A percentile compares a stretch with the other conserved stretches of the same genome.
These are phyloP conservation scores for Anarsia innoxiella DNA, from an alignment of 2,888 invertebrate species.

Conservation along the genomic window DNA sequence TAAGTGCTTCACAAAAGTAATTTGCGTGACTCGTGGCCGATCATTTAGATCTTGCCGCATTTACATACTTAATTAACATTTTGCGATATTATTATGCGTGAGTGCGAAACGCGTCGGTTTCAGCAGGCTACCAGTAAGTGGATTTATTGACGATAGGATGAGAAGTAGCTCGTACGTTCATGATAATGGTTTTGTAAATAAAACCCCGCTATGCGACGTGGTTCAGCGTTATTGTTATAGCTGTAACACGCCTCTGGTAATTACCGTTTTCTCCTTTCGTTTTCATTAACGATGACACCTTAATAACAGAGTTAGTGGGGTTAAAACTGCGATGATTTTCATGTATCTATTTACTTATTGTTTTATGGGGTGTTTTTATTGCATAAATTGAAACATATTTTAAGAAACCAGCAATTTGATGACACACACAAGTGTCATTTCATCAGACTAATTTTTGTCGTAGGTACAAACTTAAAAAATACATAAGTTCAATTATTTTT, in stretches of 20 bases:
- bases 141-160: slow-evolving; percentile 41
- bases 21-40: slow-evolving; percentile 48
- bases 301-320: slow-evolving; percentile 19
- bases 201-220: slow-evolving; percentile 37
- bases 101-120: slow-evolving; percentile 28
- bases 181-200: slow-evolving; percentile 51
- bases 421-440: no score
- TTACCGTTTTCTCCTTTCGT: slow-evolving; percentile 37
- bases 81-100: slow-evolving; percentile 36
- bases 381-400: no score
- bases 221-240: slow-evolving; percentile 32
- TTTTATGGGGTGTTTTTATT: no score
- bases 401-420: no score
- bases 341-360: slow-evolving; percentile 13
- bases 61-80: slow-evolving; percentile 56
- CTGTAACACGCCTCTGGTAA: slow-evolving; percentile 28
- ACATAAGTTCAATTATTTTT: no score
- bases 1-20: slow-evolving; percentile 55
- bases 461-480: no score
- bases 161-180: slow-evolving; percentile 33
- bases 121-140: slow-evolving; percentile 38
- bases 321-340: slow-evolving; percentile 1
- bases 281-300: slow-evolving; percentile 32
- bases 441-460: no score
- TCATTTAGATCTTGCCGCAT: slow-evolving; percentile 48